phyloP scores from a whole-genome alignment of 2,888 invertebrate genomes.

The Bombyx huttoni region DNA sequence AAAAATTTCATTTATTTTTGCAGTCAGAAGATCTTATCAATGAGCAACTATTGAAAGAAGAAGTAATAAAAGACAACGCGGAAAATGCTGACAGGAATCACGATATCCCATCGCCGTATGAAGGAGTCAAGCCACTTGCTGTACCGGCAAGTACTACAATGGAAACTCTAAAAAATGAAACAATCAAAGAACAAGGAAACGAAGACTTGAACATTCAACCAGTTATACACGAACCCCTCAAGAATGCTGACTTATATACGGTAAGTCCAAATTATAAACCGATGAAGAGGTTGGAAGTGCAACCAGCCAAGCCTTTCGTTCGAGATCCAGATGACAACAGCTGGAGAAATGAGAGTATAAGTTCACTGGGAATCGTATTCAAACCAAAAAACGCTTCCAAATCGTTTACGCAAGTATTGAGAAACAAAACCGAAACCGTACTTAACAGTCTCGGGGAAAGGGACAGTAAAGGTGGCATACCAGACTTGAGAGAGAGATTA shows the following conservation, averaged over 20 bases:
- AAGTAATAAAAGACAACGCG: constrained; percentile 28
- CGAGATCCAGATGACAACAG: constrained; percentile 61
- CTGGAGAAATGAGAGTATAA: constrained; percentile 64
- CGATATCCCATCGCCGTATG: constrained; percentile 8
- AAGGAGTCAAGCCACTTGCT: constrained; percentile 5
- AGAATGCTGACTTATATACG: constrained; percentile 31
- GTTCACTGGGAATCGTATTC: constrained; percentile 59
- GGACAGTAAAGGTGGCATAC: constrained; percentile 33
- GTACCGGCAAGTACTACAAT: not conserved
- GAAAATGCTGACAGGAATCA: constrained; percentile 21
- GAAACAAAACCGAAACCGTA: constrained; percentile 55
- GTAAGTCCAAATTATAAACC: constrained; percentile 51
- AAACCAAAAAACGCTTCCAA: constrained; percentile 59
- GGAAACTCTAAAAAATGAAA: not conserved
- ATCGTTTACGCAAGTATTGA: constrained; percentile 55
- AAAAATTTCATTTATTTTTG: constrained; percentile 13
- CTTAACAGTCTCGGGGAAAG: constrained; percentile 33
- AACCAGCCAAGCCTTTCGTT: constrained; percentile 39
- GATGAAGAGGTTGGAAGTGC: constrained; percentile 53
- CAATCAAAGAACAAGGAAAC: constrained; percentile 4
- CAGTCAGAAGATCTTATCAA: constrained; percentile 50
- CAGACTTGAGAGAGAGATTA: constrained; percentile 47
- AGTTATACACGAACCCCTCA: constrained; percentile 29
- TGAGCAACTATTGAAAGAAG: constrained; percentile 46
- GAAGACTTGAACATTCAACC: constrained; percentile 41